phyloP scores from a whole-genome alignment of 1,140 invertebrate species.

The Zaprionus vittiger region DNA sequence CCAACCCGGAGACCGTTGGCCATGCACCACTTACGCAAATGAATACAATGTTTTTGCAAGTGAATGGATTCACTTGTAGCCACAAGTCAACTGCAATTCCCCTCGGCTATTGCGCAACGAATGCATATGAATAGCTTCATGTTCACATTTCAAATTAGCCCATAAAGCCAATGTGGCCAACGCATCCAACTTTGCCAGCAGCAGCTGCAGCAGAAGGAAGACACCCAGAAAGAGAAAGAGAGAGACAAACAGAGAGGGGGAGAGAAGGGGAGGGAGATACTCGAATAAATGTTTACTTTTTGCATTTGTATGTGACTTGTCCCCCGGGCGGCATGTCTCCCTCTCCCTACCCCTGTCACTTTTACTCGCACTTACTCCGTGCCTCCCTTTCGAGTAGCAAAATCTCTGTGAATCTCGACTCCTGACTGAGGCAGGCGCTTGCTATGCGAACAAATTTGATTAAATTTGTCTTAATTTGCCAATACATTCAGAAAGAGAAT shows the following conservation, averaged over 20 bases:
- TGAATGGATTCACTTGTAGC: constrained; percentile 28
- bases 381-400: background rate
- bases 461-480: constrained; percentile 54
- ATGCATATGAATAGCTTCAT: constrained; percentile 27
- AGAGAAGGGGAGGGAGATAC: too few species aligned
- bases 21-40: constrained; percentile 10
- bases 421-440: background rate
- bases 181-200: background rate
- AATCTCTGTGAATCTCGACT: background rate
- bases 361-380: too few species aligned
- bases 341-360: background rate
- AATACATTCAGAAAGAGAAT: constrained; percentile 29
- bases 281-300: constrained; percentile 19
- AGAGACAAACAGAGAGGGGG: background rate
- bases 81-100: constrained; percentile 15
- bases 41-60: constrained; percentile 6
- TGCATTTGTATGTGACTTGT: constrained; percentile 63
- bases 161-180: constrained; percentile 16
- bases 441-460: constrained; percentile 9
- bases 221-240: background rate
- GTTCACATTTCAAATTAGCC: constrained; percentile 24
- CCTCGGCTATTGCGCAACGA: constrained; percentile 21
- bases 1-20: background rate
- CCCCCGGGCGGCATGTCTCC: constrained; percentile 8
- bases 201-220: too few species aligned